These are phyloP conservation scores for Lasiurus cinereus DNA, from an alignment of 2,113 vertebrate genomes.

Conservation along the genomic window DNA sequence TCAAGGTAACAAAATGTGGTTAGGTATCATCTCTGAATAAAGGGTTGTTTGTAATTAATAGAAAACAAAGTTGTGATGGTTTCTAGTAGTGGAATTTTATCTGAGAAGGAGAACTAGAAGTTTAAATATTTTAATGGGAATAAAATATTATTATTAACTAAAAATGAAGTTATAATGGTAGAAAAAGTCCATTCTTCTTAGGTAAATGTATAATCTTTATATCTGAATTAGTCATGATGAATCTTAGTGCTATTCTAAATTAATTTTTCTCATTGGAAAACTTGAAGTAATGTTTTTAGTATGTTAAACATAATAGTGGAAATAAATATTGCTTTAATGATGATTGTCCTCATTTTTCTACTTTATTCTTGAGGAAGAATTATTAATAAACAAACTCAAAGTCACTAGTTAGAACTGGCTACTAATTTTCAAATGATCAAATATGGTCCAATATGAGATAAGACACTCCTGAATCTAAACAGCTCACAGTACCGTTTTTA, in stretches of 20 bases:
- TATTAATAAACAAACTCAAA: neutral
- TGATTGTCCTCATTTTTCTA: neutral
- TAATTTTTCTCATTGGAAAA: neutral
- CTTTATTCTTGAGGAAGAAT: neutral
- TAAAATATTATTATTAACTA: neutral
- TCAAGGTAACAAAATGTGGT: neutral
- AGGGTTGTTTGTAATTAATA: neutral
- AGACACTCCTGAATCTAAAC: neutral
- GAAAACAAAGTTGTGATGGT: neutral
- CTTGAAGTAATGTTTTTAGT: neutral
- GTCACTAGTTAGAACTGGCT: neutral
- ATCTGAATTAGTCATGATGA: neutral
- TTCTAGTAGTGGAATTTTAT: neutral
- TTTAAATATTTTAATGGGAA: neutral
- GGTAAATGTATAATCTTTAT: neutral
- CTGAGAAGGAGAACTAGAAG: neutral
- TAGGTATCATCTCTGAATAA: neutral
- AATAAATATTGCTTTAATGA: neutral
- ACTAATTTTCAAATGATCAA: slow-evolving; percentile 9
- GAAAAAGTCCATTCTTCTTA: neutral
- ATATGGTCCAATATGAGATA: neutral
- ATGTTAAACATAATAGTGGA: neutral
- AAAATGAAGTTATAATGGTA: neutral
- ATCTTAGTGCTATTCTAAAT: neutral
- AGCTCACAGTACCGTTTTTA: neutral